A percentile compares a stretch with the other conserved stretches of the same genome.
These are phyloP conservation scores for Pinctada fucata DNA, from an alignment of 2,888 invertebrate genomes.

Conservation along the genomic window DNA sequence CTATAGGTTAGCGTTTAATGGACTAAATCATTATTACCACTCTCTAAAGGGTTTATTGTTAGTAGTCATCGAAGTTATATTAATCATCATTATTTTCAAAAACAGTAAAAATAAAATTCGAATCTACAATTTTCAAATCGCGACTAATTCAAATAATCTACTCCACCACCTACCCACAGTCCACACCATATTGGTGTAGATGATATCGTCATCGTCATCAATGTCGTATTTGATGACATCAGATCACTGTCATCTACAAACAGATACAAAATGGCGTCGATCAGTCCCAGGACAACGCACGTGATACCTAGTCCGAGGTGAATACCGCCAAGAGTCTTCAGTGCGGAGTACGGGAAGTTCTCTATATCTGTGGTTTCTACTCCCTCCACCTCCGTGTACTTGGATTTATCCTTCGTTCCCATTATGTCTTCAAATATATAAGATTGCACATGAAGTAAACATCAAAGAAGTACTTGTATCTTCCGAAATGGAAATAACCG, in stretches of 20 bases:
- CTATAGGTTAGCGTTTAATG: too few species aligned
- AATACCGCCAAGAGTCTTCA: conserved; percentile 56
- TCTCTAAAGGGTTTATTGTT: too few species aligned
- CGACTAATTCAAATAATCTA: too few species aligned
- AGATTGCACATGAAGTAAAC: too few species aligned
- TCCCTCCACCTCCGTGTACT: conserved; percentile 42
- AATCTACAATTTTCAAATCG: too few species aligned
- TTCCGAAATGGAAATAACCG: too few species aligned
- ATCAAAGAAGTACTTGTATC: too few species aligned
- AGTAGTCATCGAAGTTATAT: too few species aligned
- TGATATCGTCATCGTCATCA: conserved; percentile 56
- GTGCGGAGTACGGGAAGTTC: conserved; percentile 55
- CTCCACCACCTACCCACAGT: conserved; percentile 53
- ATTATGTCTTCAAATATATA: not conserved
- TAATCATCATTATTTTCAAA: too few species aligned
- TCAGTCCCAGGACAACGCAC: conserved; percentile 53
- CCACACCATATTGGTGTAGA: conserved; percentile 65
- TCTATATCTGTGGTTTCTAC: conserved; percentile 51
- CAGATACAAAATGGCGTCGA: conserved; percentile 56
- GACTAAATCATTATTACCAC: too few species aligned
- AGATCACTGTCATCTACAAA: conserved; percentile 42
- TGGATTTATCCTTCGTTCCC: not conserved
- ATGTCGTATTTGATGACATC: conserved; percentile 30
- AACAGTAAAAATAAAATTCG: too few species aligned
- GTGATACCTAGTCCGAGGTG: conserved; percentile 57